Evolutionary conservation across 2,797 vertebrate genomes (phyloP).

Genomic region (Diceros bicornis): DNA sequence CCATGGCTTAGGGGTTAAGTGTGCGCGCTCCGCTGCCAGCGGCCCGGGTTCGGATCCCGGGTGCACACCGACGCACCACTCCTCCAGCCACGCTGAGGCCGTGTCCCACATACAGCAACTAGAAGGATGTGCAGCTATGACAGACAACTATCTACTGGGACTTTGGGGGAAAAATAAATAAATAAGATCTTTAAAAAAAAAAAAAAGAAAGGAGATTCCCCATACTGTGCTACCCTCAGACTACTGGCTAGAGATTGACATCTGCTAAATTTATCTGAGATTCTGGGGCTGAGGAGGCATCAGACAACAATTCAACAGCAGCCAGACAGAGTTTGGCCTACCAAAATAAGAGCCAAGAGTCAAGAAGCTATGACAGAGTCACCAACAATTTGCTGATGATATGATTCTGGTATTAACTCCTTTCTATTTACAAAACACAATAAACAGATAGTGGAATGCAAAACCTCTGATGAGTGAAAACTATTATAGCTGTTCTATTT

Average conservation of each 20-base stretch:
- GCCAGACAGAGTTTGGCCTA: background rate
- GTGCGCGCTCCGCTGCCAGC: too few relatives aligned
- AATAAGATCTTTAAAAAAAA: too few relatives aligned
- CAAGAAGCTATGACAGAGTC: slow-evolving; percentile 39
- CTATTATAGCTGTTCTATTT: slow-evolving; percentile 53
- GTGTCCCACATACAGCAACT: too few relatives aligned
- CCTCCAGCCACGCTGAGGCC: too few relatives aligned
- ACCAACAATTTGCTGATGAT: slow-evolving; percentile 63
- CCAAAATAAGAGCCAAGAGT: slow-evolving; percentile 45
- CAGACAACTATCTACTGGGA: too few relatives aligned
- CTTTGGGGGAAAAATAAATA: too few relatives aligned
- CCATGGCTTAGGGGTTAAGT: too few relatives aligned
- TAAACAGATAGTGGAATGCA: slow-evolving; percentile 47
- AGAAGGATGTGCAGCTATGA: too few relatives aligned
- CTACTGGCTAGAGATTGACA: background rate
- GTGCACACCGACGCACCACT: too few relatives aligned
- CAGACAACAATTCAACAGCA: slow-evolving; percentile 57
- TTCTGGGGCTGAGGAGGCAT: slow-evolving; percentile 22
- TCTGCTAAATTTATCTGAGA: slow-evolving; percentile 62
- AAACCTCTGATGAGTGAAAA: slow-evolving; percentile 60
- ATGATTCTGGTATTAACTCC: slow-evolving; percentile 57
- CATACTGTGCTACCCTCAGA: background rate
- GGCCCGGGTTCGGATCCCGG: too few relatives aligned
- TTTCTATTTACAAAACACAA: slow-evolving; percentile 77
- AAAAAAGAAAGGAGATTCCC: background rate